These are phyloP conservation scores for Ypsolopha sequella DNA, from an alignment of 2,888 invertebrate genomes.

Conservation along the genomic window DNA sequence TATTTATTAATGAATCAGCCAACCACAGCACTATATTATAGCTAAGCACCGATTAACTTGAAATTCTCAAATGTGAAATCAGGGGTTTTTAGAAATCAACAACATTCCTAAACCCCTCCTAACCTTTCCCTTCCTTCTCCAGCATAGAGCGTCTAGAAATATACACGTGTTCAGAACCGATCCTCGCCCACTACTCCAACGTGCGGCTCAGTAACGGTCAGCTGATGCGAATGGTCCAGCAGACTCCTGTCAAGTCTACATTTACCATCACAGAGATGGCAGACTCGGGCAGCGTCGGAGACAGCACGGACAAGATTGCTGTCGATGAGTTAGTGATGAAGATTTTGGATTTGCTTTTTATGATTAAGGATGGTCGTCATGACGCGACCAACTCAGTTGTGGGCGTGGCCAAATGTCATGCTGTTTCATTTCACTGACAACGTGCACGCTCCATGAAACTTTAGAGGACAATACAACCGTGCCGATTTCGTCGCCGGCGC, in stretches of 20 bases:
- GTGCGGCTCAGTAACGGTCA: constrained; percentile 12
- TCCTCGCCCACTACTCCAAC: not conserved
- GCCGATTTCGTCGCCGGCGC: too few relatives aligned
- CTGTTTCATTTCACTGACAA: too few relatives aligned
- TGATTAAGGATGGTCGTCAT: too few relatives aligned
- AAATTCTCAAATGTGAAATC: not conserved
- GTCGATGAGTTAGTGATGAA: too few relatives aligned
- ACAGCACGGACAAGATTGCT: too few relatives aligned
- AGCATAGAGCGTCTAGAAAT: constrained; percentile 52
- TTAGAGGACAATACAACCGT: too few relatives aligned
- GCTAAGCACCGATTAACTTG: too few relatives aligned
- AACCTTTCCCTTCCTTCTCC: not conserved
- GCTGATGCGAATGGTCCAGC: constrained; percentile 18
- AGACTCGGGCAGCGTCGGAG: constrained; percentile 11
- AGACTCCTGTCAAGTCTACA: not conserved
- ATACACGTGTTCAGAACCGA: constrained; percentile 25
- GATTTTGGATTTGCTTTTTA: too few relatives aligned
- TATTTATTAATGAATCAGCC: not conserved
- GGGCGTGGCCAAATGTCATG: too few relatives aligned
- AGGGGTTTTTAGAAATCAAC: not conserved
- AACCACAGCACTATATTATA: too few relatives aligned
- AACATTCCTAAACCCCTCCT: not conserved
- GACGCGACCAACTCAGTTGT: too few relatives aligned
- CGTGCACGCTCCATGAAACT: too few relatives aligned
- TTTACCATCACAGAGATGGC: constrained; percentile 31